A percentile compares a stretch with the other conserved stretches of the same genome.
phyloP scores from a whole-genome alignment of 2,888 invertebrate genomes.

The Cephus sareptanus region DNA sequence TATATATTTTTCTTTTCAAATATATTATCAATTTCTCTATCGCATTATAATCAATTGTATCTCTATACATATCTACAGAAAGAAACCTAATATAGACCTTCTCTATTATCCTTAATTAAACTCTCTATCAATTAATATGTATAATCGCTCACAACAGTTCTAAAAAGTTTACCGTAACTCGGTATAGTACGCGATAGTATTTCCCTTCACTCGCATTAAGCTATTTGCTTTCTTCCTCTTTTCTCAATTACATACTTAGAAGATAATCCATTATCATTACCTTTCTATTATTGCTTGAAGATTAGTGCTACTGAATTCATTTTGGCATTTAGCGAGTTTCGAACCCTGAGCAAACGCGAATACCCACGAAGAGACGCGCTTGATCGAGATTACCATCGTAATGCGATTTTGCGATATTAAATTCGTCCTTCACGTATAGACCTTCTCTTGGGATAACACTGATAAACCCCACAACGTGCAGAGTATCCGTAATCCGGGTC shows the following conservation, averaged over 20 bases:
- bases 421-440: background rate
- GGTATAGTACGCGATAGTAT: constrained; percentile 37
- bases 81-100: constrained; percentile 60
- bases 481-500: background rate
- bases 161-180: constrained; percentile 44
- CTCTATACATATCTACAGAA: constrained; percentile 64
- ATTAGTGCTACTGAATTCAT: constrained; percentile 58
- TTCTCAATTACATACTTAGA: constrained; percentile 27
- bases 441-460: background rate
- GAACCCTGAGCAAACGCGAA: constrained; percentile 54
- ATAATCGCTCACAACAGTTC: constrained; percentile 56
- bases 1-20: constrained; percentile 40
- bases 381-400: constrained; percentile 23
- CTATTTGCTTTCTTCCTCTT: constrained; percentile 13
- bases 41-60: constrained; percentile 48
- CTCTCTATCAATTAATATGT: constrained; percentile 62
- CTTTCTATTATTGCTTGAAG: constrained; percentile 61
- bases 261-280: constrained; percentile 36
- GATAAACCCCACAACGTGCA: background rate
- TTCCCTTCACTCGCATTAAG: constrained; percentile 35
- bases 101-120: constrained; percentile 63
- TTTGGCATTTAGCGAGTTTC: constrained; percentile 62
- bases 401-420: constrained; percentile 7
- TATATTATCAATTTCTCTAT: constrained; percentile 62
- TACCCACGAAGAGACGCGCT: constrained; percentile 39